Base-by-base conservation (phyloP, 2,113 vertebrate genomes). In the Tachycineta bicolor region DNA sequence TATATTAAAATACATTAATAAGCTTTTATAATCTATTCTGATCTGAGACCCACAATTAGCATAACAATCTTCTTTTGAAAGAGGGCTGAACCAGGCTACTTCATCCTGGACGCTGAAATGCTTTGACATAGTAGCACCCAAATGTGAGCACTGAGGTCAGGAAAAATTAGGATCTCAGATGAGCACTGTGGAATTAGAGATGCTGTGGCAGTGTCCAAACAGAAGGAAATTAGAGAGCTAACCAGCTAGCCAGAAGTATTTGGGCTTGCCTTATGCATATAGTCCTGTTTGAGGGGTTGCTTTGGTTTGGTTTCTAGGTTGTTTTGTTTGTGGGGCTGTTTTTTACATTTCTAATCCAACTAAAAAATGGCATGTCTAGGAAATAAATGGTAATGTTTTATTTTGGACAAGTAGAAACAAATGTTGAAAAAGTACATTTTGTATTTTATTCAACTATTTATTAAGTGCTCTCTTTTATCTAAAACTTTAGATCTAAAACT, bases 1-100 rank as follows among this genome's bases (percentile, higher is more conserved):
- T 87, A 33, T 69, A 80, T 91, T 93, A 60, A 96, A 96, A 96
- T 93, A 75, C 71, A 83, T 67, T 83, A 81, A 55, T 87, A 82
- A 86, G 56, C 12, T 95, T 69, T 85, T 92, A 49, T 73, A 67
- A 92, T 96, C 78, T 71, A 49, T 85, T 87, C 78, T 11, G 6
- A 21, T 96, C 89, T 87, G 63, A 91, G 65, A 87, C 74, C 43
- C 77, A 63, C 33, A 87, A 52, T 89, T 87, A 31, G 37, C 1
- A 4, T 67, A 89, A 53, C 63, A 74, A 76, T 56, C 52, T 84
- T 83, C 69, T 25, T 85, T 90, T 92, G 90, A 82, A 74, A 84
- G 50, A 80, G 68, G 41, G 20, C 62, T 85, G 70, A 93, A 83
- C 59, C 47, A 85, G 53, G 50, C 84, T 95, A 39, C 79, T 95